Base-by-base conservation (phyloP, 2,113 vertebrate species). In the Acanthochromis polyacanthus region DNA sequence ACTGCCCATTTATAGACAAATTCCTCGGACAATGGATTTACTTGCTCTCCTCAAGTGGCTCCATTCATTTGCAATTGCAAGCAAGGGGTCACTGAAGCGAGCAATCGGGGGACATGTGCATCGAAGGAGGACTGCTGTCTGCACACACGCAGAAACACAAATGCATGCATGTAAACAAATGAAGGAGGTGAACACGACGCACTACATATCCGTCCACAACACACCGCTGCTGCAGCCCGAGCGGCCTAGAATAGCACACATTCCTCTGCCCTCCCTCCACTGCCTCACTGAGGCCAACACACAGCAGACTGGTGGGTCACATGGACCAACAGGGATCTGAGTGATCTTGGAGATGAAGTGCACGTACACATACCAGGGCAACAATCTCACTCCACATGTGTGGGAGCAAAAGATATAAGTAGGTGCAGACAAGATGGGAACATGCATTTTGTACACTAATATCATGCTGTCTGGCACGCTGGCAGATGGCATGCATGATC, bases 241-340 rank as follows among this genome's bases (percentile, higher is more conserved):
- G 32, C 10, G 32, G 32, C 8, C 32, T 36, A 36, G 93, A 94
- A 94, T 93, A 94, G 90, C 89, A 89, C 83, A 73, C 91, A 93
- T 92, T 92, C 90, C 92, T 89, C 85, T 81, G 81, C 85, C 87
- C 87, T 78, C 73, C 88, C 86, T 88, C 81, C 59, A 51, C 83
- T 61, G 80, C 70, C 86, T 88, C 63, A 10, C 60, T 62, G 72
- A 87, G 79, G 83, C 83, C 30, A 85, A 56, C 70, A 80, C 88
- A 84, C 89, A 89, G 80, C 91, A 89, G 70, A 87, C 82, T 70
- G 78, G 30, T 87, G 70, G 89, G 89, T 94, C 91, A 92, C 93
- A 92, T 91, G 89, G 80, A 89, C 86, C 75, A 78, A 83, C 83
- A 84, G 67, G 57, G 57, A 90, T 90, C 85, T 79, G 79, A 71